phyloP scores from a whole-genome alignment of 2,113 vertebrate species.

The Ophiodon elongatus region DNA sequence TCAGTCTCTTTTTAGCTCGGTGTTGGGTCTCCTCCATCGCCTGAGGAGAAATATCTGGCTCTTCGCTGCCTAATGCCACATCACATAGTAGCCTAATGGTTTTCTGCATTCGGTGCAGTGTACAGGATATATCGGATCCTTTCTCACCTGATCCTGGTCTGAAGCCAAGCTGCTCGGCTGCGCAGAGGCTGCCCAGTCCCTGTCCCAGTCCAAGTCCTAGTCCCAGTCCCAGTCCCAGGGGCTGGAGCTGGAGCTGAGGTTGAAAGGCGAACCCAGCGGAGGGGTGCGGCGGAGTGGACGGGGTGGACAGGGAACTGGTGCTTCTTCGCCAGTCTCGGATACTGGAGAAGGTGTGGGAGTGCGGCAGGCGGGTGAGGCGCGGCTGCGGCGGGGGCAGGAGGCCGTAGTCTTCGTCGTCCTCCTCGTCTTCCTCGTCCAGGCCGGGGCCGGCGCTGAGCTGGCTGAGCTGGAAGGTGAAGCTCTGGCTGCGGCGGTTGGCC shows the following conservation, averaged over 20 bases:
- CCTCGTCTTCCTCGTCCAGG: slow-evolving; percentile 90
- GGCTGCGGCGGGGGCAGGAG: slow-evolving; percentile 90
- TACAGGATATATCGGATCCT: not conserved
- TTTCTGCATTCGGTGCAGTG: not conserved
- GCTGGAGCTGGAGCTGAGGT: slow-evolving; percentile 83
- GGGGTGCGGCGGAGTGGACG: slow-evolving; percentile 81
- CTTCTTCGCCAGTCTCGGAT: slow-evolving; percentile 90
- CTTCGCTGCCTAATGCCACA: not conserved
- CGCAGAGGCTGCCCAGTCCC: slow-evolving; percentile 75
- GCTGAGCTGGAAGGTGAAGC: slow-evolving; percentile 84
- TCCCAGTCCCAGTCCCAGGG: slow-evolving; percentile 44
- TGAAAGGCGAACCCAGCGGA: slow-evolving; percentile 86
- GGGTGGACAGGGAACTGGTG: slow-evolving; percentile 75
- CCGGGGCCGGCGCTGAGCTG: slow-evolving; percentile 85
- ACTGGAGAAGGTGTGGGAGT: slow-evolving; percentile 95
- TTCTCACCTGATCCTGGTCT: slow-evolving; percentile 89
- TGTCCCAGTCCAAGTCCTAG: not conserved
- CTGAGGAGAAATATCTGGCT: not conserved
- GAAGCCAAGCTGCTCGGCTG: slow-evolving; percentile 84
- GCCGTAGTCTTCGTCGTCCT: slow-evolving; percentile 92
- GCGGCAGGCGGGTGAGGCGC: slow-evolving; percentile 89
- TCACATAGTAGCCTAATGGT: not conserved
- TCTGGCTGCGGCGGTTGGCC: slow-evolving; percentile 88
- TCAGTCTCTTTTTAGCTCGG: not conserved
- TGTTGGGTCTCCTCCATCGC: not conserved